Evolutionary conservation across 2,888 invertebrate genomes (phyloP).

Genomic region (Byasa hedistus): DNA sequence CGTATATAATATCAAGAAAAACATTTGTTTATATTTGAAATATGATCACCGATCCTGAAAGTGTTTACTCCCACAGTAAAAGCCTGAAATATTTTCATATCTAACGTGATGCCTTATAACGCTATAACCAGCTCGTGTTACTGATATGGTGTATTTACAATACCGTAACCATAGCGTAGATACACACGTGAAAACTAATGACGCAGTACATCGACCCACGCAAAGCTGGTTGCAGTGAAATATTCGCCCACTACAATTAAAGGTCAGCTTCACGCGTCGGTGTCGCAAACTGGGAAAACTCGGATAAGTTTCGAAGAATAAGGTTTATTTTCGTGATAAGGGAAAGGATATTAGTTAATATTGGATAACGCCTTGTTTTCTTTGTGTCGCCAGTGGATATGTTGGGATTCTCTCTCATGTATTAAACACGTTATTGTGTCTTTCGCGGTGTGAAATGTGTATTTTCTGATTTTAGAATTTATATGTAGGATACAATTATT

Average conservation of each 20-base stretch:
- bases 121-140: not conserved
- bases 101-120: not conserved
- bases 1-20: too few relatives aligned
- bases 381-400: not conserved
- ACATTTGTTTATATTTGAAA: too few relatives aligned
- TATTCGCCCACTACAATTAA: conserved; percentile 50
- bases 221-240: conserved; percentile 44
- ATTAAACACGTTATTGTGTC: too few relatives aligned
- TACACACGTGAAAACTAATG: conserved; percentile 44
- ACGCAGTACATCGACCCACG: conserved; percentile 47
- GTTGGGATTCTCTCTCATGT: not conserved
- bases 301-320: conserved; percentile 1
- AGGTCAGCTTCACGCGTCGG: conserved; percentile 45
- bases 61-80: not conserved
- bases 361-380: not conserved
- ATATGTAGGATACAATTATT: too few relatives aligned
- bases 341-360: not conserved
- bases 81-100: not conserved
- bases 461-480: too few relatives aligned
- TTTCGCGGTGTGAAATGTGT: too few relatives aligned
- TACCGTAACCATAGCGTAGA: conserved; percentile 10
- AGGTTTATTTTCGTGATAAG: not conserved
- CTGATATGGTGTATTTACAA: not conserved
- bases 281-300: conserved; percentile 26
- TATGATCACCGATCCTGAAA: too few relatives aligned